Base-by-base conservation (phyloP, 2,113 vertebrate genomes). In the Oceanodroma tethys region DNA sequence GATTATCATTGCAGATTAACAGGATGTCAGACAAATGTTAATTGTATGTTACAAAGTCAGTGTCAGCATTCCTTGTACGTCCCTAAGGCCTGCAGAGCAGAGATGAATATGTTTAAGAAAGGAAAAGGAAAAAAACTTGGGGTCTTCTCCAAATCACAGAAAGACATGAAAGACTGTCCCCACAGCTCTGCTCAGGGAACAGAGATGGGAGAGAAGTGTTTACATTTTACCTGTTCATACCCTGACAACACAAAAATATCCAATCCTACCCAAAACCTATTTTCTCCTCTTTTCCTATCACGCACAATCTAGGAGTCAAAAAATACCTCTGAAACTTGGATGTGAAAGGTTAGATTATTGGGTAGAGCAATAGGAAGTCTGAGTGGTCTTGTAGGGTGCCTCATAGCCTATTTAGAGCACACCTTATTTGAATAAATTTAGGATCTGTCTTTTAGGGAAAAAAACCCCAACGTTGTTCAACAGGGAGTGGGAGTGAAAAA, bases 1-100 rank as follows among this genome's bases (percentile, higher is more conserved):
- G 84, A 81, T 94, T 88, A 79, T 83, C 75, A 53, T 23, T 65
- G 47, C 52, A 90, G 90, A 93, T 95, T 93, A 95, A 86, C 58
- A 84, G 40, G 75, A 72, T 85, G 65, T 82, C 55, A 93, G 81
- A 71, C 36, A 91, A 81, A 94, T 79, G 42, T 94, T 91, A 90
- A 93, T 94, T 92, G 68, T 76, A 27, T 66, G 29, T 81, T 86
- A 79, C 60, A 70, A 88, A 95, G 73, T 88, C 88, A 81, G 56
- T 63, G 58, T 73, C 86, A 88, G 32, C 36, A 29, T 63, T 86
- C 71, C 34, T 18, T 78, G 67, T 75, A 36, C 0, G 3, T 66
- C 32, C 45, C 65, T 42, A 58, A 68, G 36, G 36, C 52, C 34
- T 52, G 42, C 47, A 81, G 23, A 76, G 30, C 20, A 7, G 27